These are phyloP conservation scores for Cyprinella venusta DNA, from an alignment of 2,797 vertebrate genomes.

Conservation along the genomic window DNA sequence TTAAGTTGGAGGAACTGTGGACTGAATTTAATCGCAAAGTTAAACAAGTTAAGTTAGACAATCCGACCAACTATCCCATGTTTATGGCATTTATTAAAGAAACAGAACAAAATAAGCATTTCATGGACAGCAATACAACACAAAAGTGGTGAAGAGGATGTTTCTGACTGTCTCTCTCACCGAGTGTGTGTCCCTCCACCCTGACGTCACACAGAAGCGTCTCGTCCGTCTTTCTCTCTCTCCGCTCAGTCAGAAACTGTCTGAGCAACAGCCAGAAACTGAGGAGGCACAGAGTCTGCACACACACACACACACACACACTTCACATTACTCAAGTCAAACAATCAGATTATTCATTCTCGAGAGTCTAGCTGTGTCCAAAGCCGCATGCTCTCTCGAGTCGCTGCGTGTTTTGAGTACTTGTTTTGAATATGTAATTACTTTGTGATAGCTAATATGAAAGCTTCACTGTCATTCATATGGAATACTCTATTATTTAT, in stretches of 20 bases:
- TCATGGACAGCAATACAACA: neutral
- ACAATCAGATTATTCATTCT: neutral
- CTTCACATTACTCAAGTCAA: neutral
- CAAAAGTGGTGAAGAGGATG: neutral
- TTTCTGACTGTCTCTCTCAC: slow-evolving; percentile 68
- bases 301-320: slow-evolving; percentile 9
- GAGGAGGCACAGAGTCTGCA: slow-evolving; percentile 88
- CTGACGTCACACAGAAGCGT: slow-evolving; percentile 84
- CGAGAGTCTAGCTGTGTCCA: neutral
- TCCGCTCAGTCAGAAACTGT: slow-evolving; percentile 90
- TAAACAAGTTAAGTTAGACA: neutral
- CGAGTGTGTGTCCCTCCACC: slow-evolving; percentile 80
- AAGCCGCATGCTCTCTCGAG: neutral
- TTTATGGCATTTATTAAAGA: neutral
- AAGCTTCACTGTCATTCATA: no score
- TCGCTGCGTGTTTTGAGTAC: neutral
- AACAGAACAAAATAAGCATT: neutral
- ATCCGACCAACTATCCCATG: neutral
- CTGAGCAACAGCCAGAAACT: slow-evolving; percentile 94
- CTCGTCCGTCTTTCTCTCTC: slow-evolving; percentile 75
- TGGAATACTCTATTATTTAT: neutral
- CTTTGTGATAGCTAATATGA: neutral
- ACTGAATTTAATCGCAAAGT: neutral
- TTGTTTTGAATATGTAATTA: neutral
- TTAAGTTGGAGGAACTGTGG: neutral